Evolutionary conservation across 2,113 vertebrate species (phyloP), one percentile per base, ranked within the genome.

Genomic region (Amblyopsis rosae): DNA sequence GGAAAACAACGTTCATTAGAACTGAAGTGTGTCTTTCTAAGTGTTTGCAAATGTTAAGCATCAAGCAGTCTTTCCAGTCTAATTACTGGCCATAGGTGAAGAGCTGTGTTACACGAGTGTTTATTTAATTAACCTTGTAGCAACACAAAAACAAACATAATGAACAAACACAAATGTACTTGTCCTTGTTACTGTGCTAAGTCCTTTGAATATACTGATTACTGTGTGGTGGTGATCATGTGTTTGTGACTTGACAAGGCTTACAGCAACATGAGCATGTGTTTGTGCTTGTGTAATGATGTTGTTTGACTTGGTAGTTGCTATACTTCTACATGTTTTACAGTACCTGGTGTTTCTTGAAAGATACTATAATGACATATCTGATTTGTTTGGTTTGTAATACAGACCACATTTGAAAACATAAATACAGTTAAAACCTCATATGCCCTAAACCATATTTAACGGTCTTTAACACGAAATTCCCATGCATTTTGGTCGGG

Each of bases 21-120:
- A 54, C 12, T 54, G 51, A 15, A 54, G 51, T 54, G 71, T 70
- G 62, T 68, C 45, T 60, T 12, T 64, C 65, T 77, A 19, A 32
- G 17, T 58, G 68, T 79, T 67, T 76, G 50, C 54, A 55, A 62
- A 73, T 48, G 59, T 50, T 12, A 62, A 61, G 54, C 62, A 45
- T 78, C 56, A 59, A 10, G 11, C 67, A 68, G 54, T 59, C 70
- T 59, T 70, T 67, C 72, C 67, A 16, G 53, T 71, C 62, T 82
- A 69, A 80, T 80, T 72, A 70, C 12, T 17, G 26, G 67, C 26
- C 33, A 66, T 10, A 32, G 19, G 53, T 4, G 53, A 33, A n/a
- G 62, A 70, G 65, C 63, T 73, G 62, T 69, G 65, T 72, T 58
- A 54, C 51, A 77, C 55, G 48, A 69, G 13, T 8, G 50, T 47